Evolutionary conservation across 2,888 invertebrate genomes (phyloP), one percentile per base, ranked within the genome.

Genomic region (Osedax frankpressi): DNA sequence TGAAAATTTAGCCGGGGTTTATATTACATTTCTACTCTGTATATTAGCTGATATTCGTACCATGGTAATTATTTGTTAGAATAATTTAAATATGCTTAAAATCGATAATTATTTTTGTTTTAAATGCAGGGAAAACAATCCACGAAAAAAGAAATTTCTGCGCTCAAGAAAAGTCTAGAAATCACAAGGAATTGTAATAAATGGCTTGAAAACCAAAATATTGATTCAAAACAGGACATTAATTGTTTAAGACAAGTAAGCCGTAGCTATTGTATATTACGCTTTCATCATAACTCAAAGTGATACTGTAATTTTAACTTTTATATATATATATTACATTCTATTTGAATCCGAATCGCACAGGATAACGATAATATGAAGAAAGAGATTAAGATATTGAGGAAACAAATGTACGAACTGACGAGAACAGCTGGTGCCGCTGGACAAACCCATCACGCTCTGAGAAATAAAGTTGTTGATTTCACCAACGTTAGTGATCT

Each of bases 401-500:
- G 78, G 1, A 78, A 79, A 24, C 80, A 81, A 76, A 75, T 81
- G 77, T 78, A 77, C 27, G 80, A 82, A 72, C 76, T 81, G 29
- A 76, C 78, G 60, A 78, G 78, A 62, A 75, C 80, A 19, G 79
- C 80, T 19, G 78, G 80, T 65, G 78, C 79, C 2, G 79, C 80
- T 76, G 79, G 78, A 71, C 80, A 81, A 69, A 80, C 81, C 71
- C 81, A 81, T 77, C 79, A 80, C 65, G 76, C 79, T 73, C 76
- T 82, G 6, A 78, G 80, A 11, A 73, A 75, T 69, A 79, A 79
- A 27, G 80, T 80, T 79, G 80, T 79, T 76, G 74, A 75, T 14
- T 75, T 80, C 30, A 73, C 80, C 68, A 80, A 81, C 76, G 82
- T 81, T 62, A 74, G 77, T 71, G n/a, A n/a, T n/a, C n/a, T n/a